Evolutionary conservation across 2,888 invertebrate species (phyloP), one percentile per base, ranked within the genome.

Genomic region (Lampropteryx suffumata): DNA sequence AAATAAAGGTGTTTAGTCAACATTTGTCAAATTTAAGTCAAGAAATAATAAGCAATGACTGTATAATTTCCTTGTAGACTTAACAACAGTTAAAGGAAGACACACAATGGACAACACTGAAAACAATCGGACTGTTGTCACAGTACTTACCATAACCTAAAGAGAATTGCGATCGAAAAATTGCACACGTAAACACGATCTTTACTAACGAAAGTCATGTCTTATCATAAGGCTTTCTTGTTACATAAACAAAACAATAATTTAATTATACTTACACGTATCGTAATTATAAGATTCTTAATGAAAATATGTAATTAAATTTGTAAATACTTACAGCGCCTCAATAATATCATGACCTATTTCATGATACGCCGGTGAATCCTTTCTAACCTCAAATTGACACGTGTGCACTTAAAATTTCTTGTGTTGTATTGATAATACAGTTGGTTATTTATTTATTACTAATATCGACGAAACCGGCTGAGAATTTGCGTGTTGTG

Each of bases 401-500:
- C 64, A 68, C 65, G 61, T 58, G 50, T 43, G 51, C 64, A 70
- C 62, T 55, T 12, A 27, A 12, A 8, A 13, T 30, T 17, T 34
- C 30, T 21, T 14, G 26, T 40, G n/a, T 34, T 26, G 11, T 37
- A 9, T 46, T 30, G 17, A 17, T 34, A 29, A 21, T 40, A 8
- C 28, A 9, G 12, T 35, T 39, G 26, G n/a, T 40, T 34, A 13
- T 35, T 62, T 62, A 50, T 57, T 61, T 60, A 58, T 55, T 61
- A 57, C 61, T 57, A 57, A 26, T 47, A 37, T 61, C 45, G 50
- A 62, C 59, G 69, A 72, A 71, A 67, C 79, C 79, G 79, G 79
- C 76, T 76, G 77, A 79, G 68, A 65, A 47, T 51, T 52, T 61
- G 71, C 73, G 71, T 71, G 68, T 68, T 32, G 9, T 33, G 29